These are phyloP conservation scores for Diachasmimorpha longicaudata DNA, from an alignment of 1,140 invertebrate genomes.

Conservation along the genomic window DNA sequence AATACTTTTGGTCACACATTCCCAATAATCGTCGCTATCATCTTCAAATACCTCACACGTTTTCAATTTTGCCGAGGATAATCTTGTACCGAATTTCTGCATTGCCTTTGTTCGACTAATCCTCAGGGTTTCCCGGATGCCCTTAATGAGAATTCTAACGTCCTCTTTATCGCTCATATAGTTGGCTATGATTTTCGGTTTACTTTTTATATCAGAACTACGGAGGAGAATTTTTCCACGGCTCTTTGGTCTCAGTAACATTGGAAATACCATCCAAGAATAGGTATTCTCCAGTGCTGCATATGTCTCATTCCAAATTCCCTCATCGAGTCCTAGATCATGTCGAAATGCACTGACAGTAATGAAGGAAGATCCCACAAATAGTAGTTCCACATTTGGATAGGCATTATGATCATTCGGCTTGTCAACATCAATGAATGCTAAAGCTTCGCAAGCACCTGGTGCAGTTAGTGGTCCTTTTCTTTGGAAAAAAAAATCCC, in stretches of 20 bases:
- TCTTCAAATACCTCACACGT: constrained; percentile 70
- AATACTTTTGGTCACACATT: constrained; percentile 71
- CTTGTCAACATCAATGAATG: constrained; percentile 76
- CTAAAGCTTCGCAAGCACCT: constrained; percentile 81
- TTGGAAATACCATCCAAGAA: constrained; percentile 67
- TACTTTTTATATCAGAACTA: constrained; percentile 71
- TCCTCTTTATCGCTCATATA: constrained; percentile 75
- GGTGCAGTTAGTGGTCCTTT: constrained; percentile 77
- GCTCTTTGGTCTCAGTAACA: constrained; percentile 70
- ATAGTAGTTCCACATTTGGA: constrained; percentile 78
- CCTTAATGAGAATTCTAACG: constrained; percentile 68
- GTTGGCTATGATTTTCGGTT: constrained; percentile 84
- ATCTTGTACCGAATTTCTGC: constrained; percentile 64
- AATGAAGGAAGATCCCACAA: constrained; percentile 66
- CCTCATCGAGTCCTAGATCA: constrained; percentile 65
- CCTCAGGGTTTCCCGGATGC: constrained; percentile 67
- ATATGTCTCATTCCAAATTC: constrained; percentile 65
- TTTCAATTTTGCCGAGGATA: constrained; percentile 69
- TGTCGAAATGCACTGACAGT: constrained; percentile 61
- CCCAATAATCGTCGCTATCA: constrained; percentile 75
- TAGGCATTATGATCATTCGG: constrained; percentile 68
- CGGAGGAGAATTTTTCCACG: constrained; percentile 73
- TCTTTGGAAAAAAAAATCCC: constrained; percentile 62
- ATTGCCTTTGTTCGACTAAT: constrained; percentile 68
- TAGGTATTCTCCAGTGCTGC: constrained; percentile 62